phyloP scores from a whole-genome alignment of 2,113 vertebrate species.

The Scartelaos histophorus region DNA sequence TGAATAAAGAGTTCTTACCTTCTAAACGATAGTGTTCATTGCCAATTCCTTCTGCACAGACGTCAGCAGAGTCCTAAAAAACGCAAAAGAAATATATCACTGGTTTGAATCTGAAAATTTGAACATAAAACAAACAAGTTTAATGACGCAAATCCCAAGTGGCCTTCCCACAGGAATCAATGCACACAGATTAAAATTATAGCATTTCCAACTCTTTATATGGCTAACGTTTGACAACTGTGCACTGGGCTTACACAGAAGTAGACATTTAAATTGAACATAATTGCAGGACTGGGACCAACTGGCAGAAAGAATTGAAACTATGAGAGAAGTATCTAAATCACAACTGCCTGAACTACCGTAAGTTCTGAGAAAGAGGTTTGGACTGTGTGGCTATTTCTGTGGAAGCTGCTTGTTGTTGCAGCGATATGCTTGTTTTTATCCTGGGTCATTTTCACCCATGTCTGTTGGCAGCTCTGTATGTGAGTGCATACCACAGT shows the following conservation, averaged over 20 bases:
- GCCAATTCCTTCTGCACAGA: slow-evolving; percentile 82
- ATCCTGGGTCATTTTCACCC: slow-evolving; percentile 28
- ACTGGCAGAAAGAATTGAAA: slow-evolving; percentile 52
- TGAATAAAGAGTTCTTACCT: slow-evolving; percentile 76
- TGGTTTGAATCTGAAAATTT: slow-evolving; percentile 16
- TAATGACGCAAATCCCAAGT: slow-evolving; percentile 46
- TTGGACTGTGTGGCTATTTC: slow-evolving; percentile 55
- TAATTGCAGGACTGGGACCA: slow-evolving; percentile 64
- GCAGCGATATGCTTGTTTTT: slow-evolving; percentile 42
- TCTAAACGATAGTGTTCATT: slow-evolving; percentile 92
- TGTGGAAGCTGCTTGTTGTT: slow-evolving; percentile 28
- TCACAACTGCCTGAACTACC: slow-evolving; percentile 20
- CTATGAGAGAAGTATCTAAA: slow-evolving; percentile 40
- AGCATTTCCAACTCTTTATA: slow-evolving; percentile 51
- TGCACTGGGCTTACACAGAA: slow-evolving; percentile 42
- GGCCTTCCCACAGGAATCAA: slow-evolving; percentile 31
- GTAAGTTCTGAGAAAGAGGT: slow-evolving; percentile 44
- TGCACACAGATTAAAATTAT: slow-evolving; percentile 47
- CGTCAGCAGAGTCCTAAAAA: slow-evolving; percentile 84
- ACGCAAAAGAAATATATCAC: slow-evolving; percentile 25
- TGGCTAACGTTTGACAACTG: slow-evolving; percentile 58
- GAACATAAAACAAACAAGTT: slow-evolving; percentile 57
- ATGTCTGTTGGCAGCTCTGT: slow-evolving; percentile 37
- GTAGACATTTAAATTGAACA: slow-evolving; percentile 45
- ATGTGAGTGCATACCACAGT: slow-evolving; percentile 52